phyloP scores from a whole-genome alignment of 2,888 invertebrate species.

The Agrotis segetum region DNA sequence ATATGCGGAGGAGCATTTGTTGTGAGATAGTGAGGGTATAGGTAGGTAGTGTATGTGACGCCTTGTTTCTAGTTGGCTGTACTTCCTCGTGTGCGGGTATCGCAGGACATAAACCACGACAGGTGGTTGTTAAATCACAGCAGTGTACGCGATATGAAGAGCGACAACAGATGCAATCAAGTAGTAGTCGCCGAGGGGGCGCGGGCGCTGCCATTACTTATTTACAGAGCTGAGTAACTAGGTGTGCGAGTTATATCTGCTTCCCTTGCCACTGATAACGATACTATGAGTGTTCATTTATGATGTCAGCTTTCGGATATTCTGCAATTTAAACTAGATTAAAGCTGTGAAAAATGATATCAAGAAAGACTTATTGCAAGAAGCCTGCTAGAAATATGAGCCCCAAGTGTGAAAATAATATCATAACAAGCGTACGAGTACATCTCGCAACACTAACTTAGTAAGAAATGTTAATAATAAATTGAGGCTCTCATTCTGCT shows the following conservation, averaged over 20 bases:
- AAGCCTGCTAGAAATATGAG: conserved; percentile 17
- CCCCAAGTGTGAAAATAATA: conserved; percentile 23
- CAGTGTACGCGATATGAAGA: conserved; percentile 79
- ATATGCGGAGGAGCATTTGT: conserved; percentile 51
- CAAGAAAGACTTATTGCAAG: conserved; percentile 28
- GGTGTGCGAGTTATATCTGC: conserved; percentile 65
- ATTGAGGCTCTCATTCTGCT: conserved; percentile 27
- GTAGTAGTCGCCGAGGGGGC: conserved; percentile 71
- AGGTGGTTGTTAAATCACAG: conserved; percentile 84
- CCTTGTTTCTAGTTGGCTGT: conserved; percentile 68
- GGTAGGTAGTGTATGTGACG: conserved; percentile 62
- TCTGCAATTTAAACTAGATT: conserved; percentile 49
- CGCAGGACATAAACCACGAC: conserved; percentile 82
- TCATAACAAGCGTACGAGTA: background rate
- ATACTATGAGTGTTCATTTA: conserved; percentile 55
- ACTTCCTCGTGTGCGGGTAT: conserved; percentile 81
- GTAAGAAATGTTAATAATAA: background rate
- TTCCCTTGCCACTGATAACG: conserved; percentile 57
- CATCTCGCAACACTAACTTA: background rate
- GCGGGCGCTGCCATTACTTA: conserved; percentile 70
- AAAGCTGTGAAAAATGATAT: conserved; percentile 44
- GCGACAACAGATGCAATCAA: conserved; percentile 79
- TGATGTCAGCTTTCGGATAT: conserved; percentile 53
- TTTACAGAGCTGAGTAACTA: conserved; percentile 65
- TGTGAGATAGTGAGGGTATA: conserved; percentile 52